A percentile compares a stretch with the other conserved stretches of the same genome.
phyloP scores from a whole-genome alignment of 2,113 vertebrate genomes.

The Scolopax mira region DNA sequence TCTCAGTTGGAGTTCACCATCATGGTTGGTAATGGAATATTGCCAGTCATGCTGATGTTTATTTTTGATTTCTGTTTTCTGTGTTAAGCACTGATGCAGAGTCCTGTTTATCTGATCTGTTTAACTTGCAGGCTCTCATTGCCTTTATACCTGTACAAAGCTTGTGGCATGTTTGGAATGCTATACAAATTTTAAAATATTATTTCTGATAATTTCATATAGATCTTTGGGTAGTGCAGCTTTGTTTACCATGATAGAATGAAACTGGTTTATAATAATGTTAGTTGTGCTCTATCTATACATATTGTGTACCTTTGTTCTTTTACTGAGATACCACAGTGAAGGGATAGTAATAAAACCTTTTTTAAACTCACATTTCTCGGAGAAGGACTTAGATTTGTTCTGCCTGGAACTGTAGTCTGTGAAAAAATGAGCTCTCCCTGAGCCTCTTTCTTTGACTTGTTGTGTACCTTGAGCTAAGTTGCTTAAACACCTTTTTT shows the following conservation, averaged over 20 bases:
- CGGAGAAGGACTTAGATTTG: background rate
- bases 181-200: background rate
- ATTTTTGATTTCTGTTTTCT: background rate
- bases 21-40: background rate
- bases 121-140: background rate
- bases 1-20: background rate
- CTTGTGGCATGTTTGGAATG: background rate
- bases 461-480: background rate
- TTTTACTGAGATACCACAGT: background rate
- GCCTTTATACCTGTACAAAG: background rate
- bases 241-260: background rate
- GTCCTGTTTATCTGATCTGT: background rate
- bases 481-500: background rate
- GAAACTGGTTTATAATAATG: background rate
- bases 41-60: background rate
- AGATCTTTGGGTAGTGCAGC: background rate
- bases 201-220: background rate
- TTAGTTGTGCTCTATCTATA: background rate
- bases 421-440: background rate
- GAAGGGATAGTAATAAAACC: background rate
- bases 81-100: background rate
- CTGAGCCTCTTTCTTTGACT: background rate
- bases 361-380: background rate
- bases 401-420: background rate
- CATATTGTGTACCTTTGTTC: background rate